These are phyloP conservation scores for Agonum fuliginosum DNA, from an alignment of 2,888 invertebrate species.

Conservation along the genomic window DNA sequence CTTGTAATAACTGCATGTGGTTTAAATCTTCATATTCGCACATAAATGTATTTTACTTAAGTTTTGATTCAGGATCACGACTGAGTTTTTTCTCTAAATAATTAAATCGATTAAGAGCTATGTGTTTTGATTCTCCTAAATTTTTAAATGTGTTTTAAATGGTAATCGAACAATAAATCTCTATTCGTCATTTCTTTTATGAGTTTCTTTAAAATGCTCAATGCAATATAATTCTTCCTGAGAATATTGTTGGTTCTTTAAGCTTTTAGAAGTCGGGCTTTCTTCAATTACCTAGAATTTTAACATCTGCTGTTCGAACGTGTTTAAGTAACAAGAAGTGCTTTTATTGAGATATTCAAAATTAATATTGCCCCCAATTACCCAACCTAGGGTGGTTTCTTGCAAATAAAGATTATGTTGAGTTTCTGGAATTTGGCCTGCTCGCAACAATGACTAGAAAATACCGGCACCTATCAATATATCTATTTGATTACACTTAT, in stretches of 20 bases:
- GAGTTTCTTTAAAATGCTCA: neutral
- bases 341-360: neutral
- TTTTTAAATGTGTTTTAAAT: neutral
- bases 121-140: conserved; percentile 1
- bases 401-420: neutral
- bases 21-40: neutral
- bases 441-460: conserved; percentile 13
- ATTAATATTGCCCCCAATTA: conserved; percentile 22
- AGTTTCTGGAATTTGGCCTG: conserved; percentile 6
- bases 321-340: conserved; percentile 3
- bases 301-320: conserved; percentile 10
- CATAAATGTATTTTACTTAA: neutral
- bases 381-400: neutral
- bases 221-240: neutral
- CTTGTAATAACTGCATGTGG: neutral
- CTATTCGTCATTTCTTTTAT: neutral
- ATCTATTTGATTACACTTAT: conserved; percentile 14
- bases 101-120: neutral
- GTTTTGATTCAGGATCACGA: neutral
- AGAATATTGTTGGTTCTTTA: neutral
- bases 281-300: neutral
- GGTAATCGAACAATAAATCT: neutral
- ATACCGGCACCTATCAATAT: conserved; percentile 5
- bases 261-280: neutral
- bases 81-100: neutral